phyloP scores from a whole-genome alignment of 2,113 vertebrate species.

The Ursus arctos region DNA sequence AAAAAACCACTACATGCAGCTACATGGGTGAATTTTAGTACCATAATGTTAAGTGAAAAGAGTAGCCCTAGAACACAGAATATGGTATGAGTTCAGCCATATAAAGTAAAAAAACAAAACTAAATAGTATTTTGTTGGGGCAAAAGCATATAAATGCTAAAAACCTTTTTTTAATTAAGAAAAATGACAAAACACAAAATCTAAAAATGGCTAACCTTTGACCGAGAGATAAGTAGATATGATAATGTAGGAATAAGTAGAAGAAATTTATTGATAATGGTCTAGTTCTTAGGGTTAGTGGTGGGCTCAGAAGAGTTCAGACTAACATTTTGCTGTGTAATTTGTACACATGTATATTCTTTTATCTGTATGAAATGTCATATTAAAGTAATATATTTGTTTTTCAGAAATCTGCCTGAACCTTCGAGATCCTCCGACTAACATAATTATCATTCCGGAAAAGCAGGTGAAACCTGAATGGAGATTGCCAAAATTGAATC shows the following conservation, averaged over 20 bases:
- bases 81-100: not conserved
- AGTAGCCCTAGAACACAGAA: not conserved
- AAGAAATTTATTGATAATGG: constrained; percentile 14
- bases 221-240: not conserved
- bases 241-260: not conserved
- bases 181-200: constrained; percentile 32
- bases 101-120: constrained; percentile 30
- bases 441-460: constrained; percentile 92
- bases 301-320: not conserved
- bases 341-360: constrained; percentile 7
- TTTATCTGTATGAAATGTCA: not conserved
- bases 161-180: not conserved
- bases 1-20: not conserved
- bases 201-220: not conserved
- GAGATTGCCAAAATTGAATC: constrained; percentile 92
- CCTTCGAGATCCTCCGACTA: constrained; percentile 89
- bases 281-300: constrained; percentile 27
- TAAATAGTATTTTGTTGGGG: not conserved
- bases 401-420: constrained; percentile 94
- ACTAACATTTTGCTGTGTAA: constrained; percentile 35
- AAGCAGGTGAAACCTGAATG: constrained; percentile 92
- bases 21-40: constrained; percentile 8
- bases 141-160: not conserved
- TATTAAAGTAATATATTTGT: constrained; percentile 67
- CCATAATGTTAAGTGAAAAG: constrained; percentile 22